phyloP scores from a whole-genome alignment of 2,797 vertebrate species.

The Luscinia megarhynchos region DNA sequence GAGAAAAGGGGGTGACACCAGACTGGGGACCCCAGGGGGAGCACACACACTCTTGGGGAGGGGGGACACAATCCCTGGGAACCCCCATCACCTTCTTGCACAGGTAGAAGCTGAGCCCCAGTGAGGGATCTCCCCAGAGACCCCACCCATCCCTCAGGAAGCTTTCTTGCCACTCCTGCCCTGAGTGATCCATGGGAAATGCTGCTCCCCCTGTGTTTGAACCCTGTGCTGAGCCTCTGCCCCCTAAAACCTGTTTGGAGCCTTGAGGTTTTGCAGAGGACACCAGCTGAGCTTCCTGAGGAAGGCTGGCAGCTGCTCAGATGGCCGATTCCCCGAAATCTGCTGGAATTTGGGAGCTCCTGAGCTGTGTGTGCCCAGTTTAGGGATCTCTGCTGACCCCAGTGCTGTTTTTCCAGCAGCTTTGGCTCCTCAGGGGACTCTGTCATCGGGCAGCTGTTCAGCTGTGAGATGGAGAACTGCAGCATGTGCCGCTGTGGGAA shows the following conservation, averaged over 20 bases:
- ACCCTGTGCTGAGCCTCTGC: neutral
- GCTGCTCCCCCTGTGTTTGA: rapidly evolving
- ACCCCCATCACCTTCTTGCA: no score
- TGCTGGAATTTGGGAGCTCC: neutral
- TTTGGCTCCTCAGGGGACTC: conserved; percentile 92
- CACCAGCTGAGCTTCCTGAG: neutral
- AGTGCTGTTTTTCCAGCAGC: conserved; percentile 67
- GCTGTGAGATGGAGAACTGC: conserved; percentile 98
- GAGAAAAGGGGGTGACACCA: no score
- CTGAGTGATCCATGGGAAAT: neutral
- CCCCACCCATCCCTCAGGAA: rapidly evolving
- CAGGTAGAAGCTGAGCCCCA: no score
- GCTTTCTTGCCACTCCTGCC: neutral
- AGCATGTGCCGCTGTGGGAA: conserved; percentile 97
- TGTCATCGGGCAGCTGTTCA: conserved; percentile 92
- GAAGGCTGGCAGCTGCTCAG: neutral
- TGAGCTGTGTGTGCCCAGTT: rapidly evolving
- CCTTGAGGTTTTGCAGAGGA: neutral
- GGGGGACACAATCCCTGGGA: no score
- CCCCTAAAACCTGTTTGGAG: no score
- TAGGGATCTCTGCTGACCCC: neutral
- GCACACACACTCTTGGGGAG: no score
- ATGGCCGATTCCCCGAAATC: rapidly evolving
- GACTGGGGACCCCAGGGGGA: no score
- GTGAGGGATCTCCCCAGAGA: neutral